Evolutionary conservation across 2,888 invertebrate species (phyloP).

Genomic region (Thumatha senex): DNA sequence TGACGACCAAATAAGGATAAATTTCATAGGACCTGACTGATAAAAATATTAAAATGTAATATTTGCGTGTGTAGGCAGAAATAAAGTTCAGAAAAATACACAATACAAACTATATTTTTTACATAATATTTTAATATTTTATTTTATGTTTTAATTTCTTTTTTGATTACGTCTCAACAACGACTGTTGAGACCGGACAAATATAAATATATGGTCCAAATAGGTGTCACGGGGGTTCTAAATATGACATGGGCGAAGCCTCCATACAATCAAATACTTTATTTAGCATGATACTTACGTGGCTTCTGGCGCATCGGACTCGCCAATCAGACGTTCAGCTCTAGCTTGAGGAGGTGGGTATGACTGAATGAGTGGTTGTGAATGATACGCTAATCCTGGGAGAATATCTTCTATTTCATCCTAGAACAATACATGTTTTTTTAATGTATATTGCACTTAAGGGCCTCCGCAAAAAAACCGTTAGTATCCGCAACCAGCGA

Average conservation of each 20-base stretch:
- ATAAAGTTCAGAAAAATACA: not conserved
- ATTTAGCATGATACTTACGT: conserved; percentile 85
- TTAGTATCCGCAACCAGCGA: too few species aligned
- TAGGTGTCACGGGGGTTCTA: too few species aligned
- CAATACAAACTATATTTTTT: too few species aligned
- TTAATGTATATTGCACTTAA: too few species aligned
- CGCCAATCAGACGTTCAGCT: conserved; percentile 87
- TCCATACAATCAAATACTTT: too few species aligned
- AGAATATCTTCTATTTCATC: conserved; percentile 84
- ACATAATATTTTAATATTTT: too few species aligned
- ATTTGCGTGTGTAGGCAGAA: conserved; percentile 29
- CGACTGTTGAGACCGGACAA: too few species aligned
- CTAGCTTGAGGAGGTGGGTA: conserved; percentile 86
- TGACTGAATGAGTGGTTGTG: conserved; percentile 87
- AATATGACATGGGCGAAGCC: too few species aligned
- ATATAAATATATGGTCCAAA: too few species aligned
- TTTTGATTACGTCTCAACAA: too few species aligned
- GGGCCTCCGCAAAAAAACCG: too few species aligned
- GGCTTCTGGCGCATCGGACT: conserved; percentile 89
- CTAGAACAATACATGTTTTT: conserved; percentile 33
- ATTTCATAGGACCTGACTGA: conserved; percentile 5
- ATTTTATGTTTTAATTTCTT: too few species aligned
- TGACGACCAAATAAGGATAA: conserved; percentile 11
- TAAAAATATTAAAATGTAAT: conserved; percentile 11
- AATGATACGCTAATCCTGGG: conserved; percentile 84